Percentiles rank a stretch among this genome's conserved stretches.
These are phyloP conservation scores for Arrhopalites spinosus DNA, from an alignment of 2,888 invertebrate species.

Conservation along the genomic window DNA sequence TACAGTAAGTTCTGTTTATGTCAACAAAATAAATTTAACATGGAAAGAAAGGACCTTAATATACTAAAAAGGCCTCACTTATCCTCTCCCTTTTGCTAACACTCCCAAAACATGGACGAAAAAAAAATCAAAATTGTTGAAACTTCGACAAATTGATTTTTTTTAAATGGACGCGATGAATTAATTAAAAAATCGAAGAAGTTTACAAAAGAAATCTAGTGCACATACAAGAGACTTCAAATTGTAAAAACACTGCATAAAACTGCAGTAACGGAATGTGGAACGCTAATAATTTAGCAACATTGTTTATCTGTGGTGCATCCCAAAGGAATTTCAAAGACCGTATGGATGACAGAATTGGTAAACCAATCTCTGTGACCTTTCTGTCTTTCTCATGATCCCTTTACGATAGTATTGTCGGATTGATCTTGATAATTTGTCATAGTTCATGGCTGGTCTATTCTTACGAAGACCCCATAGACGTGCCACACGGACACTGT, in stretches of 20 bases:
- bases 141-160: background rate
- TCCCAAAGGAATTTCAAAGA: slow-evolving; percentile 63
- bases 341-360: slow-evolving; percentile 97
- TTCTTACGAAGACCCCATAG: slow-evolving; percentile 98
- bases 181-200: slow-evolving; percentile 6
- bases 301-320: slow-evolving; percentile 55
- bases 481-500: slow-evolving; percentile 94
- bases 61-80: background rate
- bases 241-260: slow-evolving; percentile 54
- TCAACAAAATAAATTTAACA: too few species aligned
- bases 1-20: background rate
- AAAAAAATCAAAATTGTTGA: background rate
- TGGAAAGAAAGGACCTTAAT: background rate
- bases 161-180: background rate
- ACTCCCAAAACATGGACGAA: background rate
- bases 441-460: slow-evolving; percentile 99
- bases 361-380: slow-evolving; percentile 96
- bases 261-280: slow-evolving; percentile 56
- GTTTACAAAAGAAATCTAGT: background rate
- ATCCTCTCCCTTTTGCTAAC: background rate
- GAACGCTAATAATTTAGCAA: slow-evolving; percentile 57
- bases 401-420: slow-evolving; percentile 99
- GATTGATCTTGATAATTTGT: slow-evolving; percentile 95
- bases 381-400: slow-evolving; percentile 98
- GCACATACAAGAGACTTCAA: too few species aligned